A percentile compares a stretch with the other conserved stretches of the same genome.
Evolutionary conservation across 2,113 vertebrate genomes (phyloP).

Genomic region (Grus americana): DNA sequence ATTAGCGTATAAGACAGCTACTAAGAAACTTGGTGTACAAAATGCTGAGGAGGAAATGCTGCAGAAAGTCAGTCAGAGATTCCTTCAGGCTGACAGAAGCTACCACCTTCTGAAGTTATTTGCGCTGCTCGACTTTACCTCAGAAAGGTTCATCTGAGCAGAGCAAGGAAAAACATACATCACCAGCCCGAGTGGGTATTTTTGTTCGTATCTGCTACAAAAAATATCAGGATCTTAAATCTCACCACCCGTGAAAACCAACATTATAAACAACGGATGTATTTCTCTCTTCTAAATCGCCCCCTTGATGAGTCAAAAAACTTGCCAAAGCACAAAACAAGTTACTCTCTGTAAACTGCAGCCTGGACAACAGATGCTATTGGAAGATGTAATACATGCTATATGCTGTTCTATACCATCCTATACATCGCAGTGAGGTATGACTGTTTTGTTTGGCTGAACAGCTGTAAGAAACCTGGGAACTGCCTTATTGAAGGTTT

Average conservation of each 20-base stretch:
- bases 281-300: background rate
- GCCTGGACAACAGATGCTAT: background rate
- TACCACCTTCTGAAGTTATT: background rate
- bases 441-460: background rate
- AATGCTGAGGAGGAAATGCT: background rate
- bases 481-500: conserved; percentile 1
- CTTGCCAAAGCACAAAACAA: background rate
- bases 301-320: background rate
- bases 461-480: conserved; percentile 27
- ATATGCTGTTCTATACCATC: background rate
- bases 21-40: background rate
- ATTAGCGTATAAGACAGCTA: background rate
- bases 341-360: background rate
- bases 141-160: background rate
- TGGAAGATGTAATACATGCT: background rate
- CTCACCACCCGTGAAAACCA: background rate
- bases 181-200: background rate
- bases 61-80: background rate
- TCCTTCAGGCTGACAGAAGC: background rate
- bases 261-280: background rate
- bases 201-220: background rate
- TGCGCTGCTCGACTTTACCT: background rate
- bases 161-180: background rate
- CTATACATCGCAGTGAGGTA: background rate
- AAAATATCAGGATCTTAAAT: background rate